Evolutionary conservation across 1,140 invertebrate genomes (phyloP).

Genomic region (Latrodectus geometricus): DNA sequence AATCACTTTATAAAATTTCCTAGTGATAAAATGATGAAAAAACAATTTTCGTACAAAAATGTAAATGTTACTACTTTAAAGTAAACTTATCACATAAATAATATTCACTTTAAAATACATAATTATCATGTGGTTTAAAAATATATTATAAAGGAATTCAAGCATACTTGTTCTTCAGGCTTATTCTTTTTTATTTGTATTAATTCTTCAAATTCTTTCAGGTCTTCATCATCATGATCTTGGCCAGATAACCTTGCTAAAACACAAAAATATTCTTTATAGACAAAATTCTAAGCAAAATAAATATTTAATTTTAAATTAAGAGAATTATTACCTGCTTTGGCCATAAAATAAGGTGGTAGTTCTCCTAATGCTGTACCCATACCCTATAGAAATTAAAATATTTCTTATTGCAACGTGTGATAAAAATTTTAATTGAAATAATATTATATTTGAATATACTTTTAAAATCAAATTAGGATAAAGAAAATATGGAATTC

Average conservation of each 20-base stretch:
- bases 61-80: too few species aligned
- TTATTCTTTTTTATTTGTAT: conserved; percentile 74
- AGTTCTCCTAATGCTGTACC: conserved; percentile 97
- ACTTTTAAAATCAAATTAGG: too few species aligned
- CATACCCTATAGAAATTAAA: conserved; percentile 74
- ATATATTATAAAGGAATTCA: conserved; percentile 5
- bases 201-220: conserved; percentile 80
- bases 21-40: too few species aligned
- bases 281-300: not conserved
- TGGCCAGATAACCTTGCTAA: conserved; percentile 80
- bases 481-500: too few species aligned
- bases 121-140: too few species aligned
- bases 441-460: too few species aligned
- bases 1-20: too few species aligned
- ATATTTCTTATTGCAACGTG: not conserved
- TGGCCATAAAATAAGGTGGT: conserved; percentile 97
- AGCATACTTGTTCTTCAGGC: conserved; percentile 68
- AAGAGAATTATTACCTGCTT: conserved; percentile 73
- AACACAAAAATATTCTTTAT: conserved; percentile 2
- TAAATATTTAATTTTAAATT: not conserved
- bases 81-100: too few species aligned
- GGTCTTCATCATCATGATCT: conserved; percentile 79
- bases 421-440: too few species aligned
- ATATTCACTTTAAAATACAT: too few species aligned
- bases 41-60: too few species aligned